phyloP scores from a whole-genome alignment of 2,797 vertebrate species.

The Chelon labrosus region DNA sequence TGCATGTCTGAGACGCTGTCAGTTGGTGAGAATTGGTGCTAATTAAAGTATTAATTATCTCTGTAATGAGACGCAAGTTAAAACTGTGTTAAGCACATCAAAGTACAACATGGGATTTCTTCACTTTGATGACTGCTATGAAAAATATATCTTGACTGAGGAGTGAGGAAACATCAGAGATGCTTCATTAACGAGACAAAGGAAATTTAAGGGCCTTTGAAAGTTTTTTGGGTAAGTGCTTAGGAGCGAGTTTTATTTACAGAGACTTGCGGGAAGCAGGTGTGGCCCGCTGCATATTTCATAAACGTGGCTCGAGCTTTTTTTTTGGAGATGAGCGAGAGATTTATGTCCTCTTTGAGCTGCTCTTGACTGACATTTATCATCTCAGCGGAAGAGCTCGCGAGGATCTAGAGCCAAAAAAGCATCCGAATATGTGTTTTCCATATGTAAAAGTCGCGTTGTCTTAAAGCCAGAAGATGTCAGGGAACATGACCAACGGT shows the following conservation, averaged over 20 bases:
- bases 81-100: slow-evolving; percentile 79
- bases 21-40: slow-evolving; percentile 73
- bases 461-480: slow-evolving; percentile 47
- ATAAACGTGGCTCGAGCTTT: background rate
- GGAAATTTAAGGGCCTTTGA: slow-evolving; percentile 34
- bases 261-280: slow-evolving; percentile 11
- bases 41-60: slow-evolving; percentile 84
- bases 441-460: slow-evolving; percentile 34
- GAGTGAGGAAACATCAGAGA: slow-evolving; percentile 67
- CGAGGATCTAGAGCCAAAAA: slow-evolving; percentile 15
- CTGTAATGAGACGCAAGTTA: slow-evolving; percentile 79
- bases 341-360: slow-evolving; percentile 14
- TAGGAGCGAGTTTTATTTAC: slow-evolving; percentile 14
- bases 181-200: slow-evolving; percentile 65
- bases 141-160: slow-evolving; percentile 69
- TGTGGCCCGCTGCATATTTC: slow-evolving; percentile 15
- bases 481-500: slow-evolving; percentile 61
- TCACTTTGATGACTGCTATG: slow-evolving; percentile 78
- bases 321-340: background rate
- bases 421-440: slow-evolving; percentile 1
- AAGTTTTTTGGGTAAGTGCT: slow-evolving; percentile 43
- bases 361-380: slow-evolving; percentile 20
- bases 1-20: slow-evolving; percentile 59
- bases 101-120: slow-evolving; percentile 78
- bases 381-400: slow-evolving; percentile 5